These are phyloP conservation scores for Oenanthe oenanthe DNA, from an alignment of 2,113 vertebrate species.

Conservation along the genomic window DNA sequence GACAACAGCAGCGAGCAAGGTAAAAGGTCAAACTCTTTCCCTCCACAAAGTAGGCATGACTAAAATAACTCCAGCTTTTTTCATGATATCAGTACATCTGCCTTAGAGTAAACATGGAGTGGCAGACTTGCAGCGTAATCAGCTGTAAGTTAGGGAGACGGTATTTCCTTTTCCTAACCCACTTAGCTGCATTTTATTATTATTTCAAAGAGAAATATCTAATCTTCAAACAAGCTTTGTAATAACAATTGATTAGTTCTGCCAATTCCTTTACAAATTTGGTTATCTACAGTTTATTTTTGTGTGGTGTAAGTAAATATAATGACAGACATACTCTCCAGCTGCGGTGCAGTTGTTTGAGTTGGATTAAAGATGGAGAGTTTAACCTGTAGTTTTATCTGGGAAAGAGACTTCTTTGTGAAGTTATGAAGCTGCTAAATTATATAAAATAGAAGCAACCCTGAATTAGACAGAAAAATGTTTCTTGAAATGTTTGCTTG, in stretches of 20 bases:
- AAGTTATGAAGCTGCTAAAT: constrained; percentile 3
- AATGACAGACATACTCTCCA: constrained; percentile 47
- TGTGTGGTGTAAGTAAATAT: constrained; percentile 64
- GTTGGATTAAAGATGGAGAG: not conserved
- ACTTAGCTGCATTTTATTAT: constrained; percentile 71
- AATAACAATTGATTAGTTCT: constrained; percentile 81
- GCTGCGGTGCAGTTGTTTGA: constrained; percentile 35
- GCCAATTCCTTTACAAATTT: constrained; percentile 80
- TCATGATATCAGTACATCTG: constrained; percentile 70
- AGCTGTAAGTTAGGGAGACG: constrained; percentile 63
- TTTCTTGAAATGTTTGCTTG: not conserved
- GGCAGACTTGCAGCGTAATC: constrained; percentile 61
- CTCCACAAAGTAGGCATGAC: constrained; percentile 72
- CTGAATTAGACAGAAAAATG: not conserved
- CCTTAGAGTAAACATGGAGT: constrained; percentile 70
- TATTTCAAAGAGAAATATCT: constrained; percentile 69
- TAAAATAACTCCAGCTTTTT: constrained; percentile 73
- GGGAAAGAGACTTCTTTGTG: not conserved
- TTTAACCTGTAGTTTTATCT: constrained; percentile 43
- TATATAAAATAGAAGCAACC: not conserved
- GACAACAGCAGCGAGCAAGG: constrained; percentile 99
- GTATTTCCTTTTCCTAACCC: constrained; percentile 69
- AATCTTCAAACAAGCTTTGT: constrained; percentile 75
- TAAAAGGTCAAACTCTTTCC: constrained; percentile 83
- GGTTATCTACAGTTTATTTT: constrained; percentile 77